Conservation (phyloP, 2,797 vertebrate genomes). For the Denticeps clupeoides region DNA sequence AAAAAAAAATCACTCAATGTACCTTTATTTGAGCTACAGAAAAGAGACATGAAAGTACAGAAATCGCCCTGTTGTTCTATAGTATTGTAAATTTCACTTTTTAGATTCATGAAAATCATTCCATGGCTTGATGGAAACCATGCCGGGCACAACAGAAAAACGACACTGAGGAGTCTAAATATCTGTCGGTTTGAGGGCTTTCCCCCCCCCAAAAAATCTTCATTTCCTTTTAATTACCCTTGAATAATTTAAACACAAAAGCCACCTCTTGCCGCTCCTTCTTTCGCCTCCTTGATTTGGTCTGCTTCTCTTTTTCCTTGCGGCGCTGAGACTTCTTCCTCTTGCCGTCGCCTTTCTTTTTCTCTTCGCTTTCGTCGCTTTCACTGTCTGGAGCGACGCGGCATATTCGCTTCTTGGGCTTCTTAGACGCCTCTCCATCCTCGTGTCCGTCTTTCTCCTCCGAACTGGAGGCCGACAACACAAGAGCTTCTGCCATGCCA, state of each 20-base stretch:
- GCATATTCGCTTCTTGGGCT: slow-evolving; percentile 42
- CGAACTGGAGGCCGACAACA: slow-evolving; percentile 47
- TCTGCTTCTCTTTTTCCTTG: slow-evolving; percentile 52
- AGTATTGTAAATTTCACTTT: too few species aligned
- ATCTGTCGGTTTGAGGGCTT: too few species aligned
- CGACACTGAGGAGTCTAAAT: too few species aligned
- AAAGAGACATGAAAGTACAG: too few species aligned
- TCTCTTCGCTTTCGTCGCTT: slow-evolving; percentile 27
- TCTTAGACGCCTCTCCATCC: neutral
- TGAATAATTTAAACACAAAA: slow-evolving; percentile 1
- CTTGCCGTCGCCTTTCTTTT: slow-evolving; percentile 26
- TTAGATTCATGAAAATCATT: too few species aligned
- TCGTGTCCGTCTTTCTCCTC: slow-evolving; percentile 33
- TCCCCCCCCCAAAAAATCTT: too few species aligned
- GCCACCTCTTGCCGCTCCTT: slow-evolving; percentile 53
- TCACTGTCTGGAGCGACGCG: slow-evolving; percentile 51
- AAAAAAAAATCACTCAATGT: too few species aligned
- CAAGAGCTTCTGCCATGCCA: slow-evolving; percentile 36
- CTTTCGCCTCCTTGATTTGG: slow-evolving; percentile 48
- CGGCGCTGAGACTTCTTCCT: slow-evolving; percentile 52
- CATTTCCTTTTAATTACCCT: neutral
- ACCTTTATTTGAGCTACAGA: too few species aligned
- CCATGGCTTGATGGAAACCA: too few species aligned
- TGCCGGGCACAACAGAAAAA: too few species aligned
- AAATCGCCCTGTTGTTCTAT: too few species aligned